Evolutionary conservation across 64 coral and sea anemone genomes (phyloP), one percentile per base, ranked within the genome.

Genomic region (Montipora sp.): DNA sequence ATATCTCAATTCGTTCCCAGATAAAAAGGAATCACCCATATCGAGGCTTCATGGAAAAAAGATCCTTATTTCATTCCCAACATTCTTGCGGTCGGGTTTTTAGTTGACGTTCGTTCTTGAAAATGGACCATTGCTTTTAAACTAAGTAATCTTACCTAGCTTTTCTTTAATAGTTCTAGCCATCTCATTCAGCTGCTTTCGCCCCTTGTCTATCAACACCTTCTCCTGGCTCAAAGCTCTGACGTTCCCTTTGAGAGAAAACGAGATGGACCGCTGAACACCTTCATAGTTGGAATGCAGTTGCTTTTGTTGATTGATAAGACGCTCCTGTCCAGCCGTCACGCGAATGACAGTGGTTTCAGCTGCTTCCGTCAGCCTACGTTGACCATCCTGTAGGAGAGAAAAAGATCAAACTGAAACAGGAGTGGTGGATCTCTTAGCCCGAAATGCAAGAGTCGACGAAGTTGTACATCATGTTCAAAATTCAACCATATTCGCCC

Each of bases 261-360:
- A 80, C 3, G 94, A 77, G 63, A 98, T 90, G 2, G 88, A 77
- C 36, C 91, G 83, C 36, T 98, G 94, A 9, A 92, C 90, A 81
- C 81, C 66, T 45, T 88, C 53, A 36, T 96, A 95, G 18, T 51
- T 91, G 7, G 53, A 60, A 9, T 93, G 92, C 13, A 98, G 73
- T 27, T 59, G 87, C 15, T 19, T 84, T 67, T 98, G 97, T 22
- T 98, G 94, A n/a, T 67, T 78, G 19, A 96, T 27, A 1, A 98
- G 85, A 13, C 91, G 83, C 22, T 94, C 92, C 21, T 98, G 97
- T 1, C 97, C 97, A 91, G 94, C 89, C 74, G 89, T 96, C 6
- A 98, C 77, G 20, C 59, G 91, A 7, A 81, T 80, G 2, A 98
- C 89, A 8, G 97, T 96, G 72, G 93, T 81, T 51, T 91, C 74